phyloP scores from a whole-genome alignment of 2,888 invertebrate species.

The Lepidocyrtinus sp. region DNA sequence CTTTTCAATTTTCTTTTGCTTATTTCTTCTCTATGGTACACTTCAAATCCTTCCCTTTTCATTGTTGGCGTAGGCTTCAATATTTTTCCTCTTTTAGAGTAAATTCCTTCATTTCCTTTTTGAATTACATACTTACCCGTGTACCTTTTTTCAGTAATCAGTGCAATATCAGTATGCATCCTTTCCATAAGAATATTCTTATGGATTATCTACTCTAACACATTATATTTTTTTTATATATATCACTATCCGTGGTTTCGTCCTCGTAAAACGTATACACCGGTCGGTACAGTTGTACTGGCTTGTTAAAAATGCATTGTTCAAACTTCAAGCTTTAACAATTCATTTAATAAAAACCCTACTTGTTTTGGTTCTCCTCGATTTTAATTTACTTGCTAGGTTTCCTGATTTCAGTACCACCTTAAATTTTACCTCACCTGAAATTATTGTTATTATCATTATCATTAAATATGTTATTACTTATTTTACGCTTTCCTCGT shows the following conservation, averaged over 20 bases:
- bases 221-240: no score
- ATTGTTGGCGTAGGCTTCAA: no score
- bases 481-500: slow-evolving; percentile 8
- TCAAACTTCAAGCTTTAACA: not conserved
- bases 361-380: not conserved
- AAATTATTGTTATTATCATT: slow-evolving; percentile 5
- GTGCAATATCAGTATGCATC: slow-evolving; percentile 10
- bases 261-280: no score
- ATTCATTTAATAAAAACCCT: slow-evolving; percentile 5
- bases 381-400: no score
- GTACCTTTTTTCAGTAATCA: not conserved
- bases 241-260: no score
- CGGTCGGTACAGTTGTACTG: no score
- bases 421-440: not conserved
- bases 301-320: slow-evolving; percentile 12
- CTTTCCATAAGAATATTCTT: not conserved
- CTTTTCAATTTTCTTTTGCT: no score
- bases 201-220: no score
- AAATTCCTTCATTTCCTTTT: slow-evolving; percentile 16
- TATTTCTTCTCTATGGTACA: no score
- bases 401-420: not conserved
- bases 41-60: slow-evolving; percentile 29
- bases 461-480: slow-evolving; percentile 19
- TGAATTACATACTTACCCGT: not conserved
- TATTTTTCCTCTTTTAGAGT: slow-evolving; percentile 23